Percentiles rank a stretch among this genome's conserved stretches.
Conservation (phyloP, 2,797 vertebrate species). For the Enoplosus armatus region DNA sequence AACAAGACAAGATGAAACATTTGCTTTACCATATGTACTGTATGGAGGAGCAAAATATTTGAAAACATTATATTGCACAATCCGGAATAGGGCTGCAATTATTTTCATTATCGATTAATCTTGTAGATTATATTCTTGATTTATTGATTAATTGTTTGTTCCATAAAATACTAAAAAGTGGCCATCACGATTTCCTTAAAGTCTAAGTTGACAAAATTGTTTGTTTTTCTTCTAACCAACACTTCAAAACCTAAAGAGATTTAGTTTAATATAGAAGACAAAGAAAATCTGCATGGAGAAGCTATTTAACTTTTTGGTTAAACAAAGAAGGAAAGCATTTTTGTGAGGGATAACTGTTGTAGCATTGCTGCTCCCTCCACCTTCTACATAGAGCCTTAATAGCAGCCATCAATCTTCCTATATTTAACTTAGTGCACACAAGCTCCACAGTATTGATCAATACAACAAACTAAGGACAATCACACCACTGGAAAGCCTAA, state of each 20-base stretch:
- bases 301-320: neutral
- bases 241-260: neutral
- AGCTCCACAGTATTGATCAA: conserved; percentile 70
- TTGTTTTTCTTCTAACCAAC: conserved; percentile 1
- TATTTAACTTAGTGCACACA: conserved; percentile 72
- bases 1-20: neutral
- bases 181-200: neutral
- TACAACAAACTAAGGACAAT: conserved; percentile 62
- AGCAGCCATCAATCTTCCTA: conserved; percentile 77
- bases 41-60: neutral
- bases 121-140: neutral
- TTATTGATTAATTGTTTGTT: neutral
- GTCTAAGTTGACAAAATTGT: neutral
- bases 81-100: neutral
- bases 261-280: neutral
- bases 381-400: conserved; percentile 55
- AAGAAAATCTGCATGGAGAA: neutral
- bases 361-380: conserved; percentile 26
- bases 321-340: conserved; percentile 35
- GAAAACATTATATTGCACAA: neutral
- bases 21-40: neutral
- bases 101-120: neutral
- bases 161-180: neutral
- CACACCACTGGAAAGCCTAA: conserved; percentile 40
- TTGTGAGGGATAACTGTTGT: conserved; percentile 45